These are phyloP conservation scores for Tanypteryx hageni DNA, from an alignment of 2,888 invertebrate genomes.

Conservation along the genomic window DNA sequence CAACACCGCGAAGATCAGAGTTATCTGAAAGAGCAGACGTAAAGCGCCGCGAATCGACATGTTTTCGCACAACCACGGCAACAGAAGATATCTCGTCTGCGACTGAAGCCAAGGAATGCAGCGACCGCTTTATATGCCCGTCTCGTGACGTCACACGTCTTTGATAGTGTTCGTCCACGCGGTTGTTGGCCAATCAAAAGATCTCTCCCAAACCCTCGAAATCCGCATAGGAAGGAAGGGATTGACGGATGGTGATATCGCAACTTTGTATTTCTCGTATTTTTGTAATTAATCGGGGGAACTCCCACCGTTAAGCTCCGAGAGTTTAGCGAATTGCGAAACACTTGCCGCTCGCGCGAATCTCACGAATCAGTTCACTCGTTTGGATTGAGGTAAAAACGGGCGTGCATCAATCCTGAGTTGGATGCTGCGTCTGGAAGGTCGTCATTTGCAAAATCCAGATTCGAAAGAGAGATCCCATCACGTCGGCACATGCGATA, in stretches of 20 bases:
- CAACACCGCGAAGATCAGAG: not conserved
- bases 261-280: not conserved
- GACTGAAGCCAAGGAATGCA: slow-evolving; percentile 14
- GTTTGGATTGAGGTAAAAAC: no score
- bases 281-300: not conserved
- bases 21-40: not conserved
- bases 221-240: not conserved
- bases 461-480: no score
- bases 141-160: slow-evolving; percentile 47
- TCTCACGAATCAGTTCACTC: not conserved
- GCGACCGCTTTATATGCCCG: slow-evolving; percentile 44
- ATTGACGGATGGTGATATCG: not conserved
- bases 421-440: no score
- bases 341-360: not conserved
- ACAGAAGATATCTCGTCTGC: not conserved
- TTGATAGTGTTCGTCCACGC: not conserved
- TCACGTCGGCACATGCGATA: no score
- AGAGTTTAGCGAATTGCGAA: not conserved
- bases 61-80: not conserved
- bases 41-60: not conserved
- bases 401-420: no score
- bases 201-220: not conserved
- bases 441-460: no score
- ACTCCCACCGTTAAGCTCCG: not conserved
- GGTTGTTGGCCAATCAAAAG: not conserved